phyloP scores from a whole-genome alignment of 2,797 vertebrate genomes.

The Sebastes nivosus region DNA sequence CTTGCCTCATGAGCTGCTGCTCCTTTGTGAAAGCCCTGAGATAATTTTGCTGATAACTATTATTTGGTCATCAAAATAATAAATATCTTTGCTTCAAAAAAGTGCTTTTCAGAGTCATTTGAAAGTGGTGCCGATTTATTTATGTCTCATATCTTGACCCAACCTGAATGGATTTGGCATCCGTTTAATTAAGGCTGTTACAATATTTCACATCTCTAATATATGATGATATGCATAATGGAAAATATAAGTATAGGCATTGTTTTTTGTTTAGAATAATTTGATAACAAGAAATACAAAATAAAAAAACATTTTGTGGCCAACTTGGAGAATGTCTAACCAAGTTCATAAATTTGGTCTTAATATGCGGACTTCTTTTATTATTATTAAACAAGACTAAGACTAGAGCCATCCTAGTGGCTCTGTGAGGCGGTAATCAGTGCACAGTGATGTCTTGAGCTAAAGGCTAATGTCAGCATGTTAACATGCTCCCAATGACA shows the following conservation, averaged over 20 bases:
- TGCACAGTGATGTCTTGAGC: background rate
- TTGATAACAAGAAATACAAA: background rate
- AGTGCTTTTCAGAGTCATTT: conserved; percentile 9
- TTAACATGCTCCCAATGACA: background rate
- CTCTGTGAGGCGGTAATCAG: background rate
- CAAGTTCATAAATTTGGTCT: background rate
- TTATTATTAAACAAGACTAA: background rate
- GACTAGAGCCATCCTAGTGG: background rate
- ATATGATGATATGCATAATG: background rate
- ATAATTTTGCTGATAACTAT: conserved; percentile 47
- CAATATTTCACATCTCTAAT: background rate
- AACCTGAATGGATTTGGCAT: background rate
- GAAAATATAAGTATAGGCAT: background rate
- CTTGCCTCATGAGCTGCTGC: conserved; percentile 44
- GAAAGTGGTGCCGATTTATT: conserved; percentile 18
- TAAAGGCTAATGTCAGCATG: background rate
- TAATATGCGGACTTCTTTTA: background rate
- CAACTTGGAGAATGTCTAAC: background rate
- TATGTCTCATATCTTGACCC: conserved; percentile 4
- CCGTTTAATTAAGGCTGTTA: background rate
- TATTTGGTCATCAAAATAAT: conserved; percentile 39
- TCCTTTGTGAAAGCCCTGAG: conserved; percentile 35
- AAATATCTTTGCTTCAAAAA: conserved; percentile 17
- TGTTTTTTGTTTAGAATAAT: background rate
- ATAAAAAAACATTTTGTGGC: background rate